Evolutionary conservation across 2,888 invertebrate genomes (phyloP).

Genomic region (Lycophotia porphyrea): DNA sequence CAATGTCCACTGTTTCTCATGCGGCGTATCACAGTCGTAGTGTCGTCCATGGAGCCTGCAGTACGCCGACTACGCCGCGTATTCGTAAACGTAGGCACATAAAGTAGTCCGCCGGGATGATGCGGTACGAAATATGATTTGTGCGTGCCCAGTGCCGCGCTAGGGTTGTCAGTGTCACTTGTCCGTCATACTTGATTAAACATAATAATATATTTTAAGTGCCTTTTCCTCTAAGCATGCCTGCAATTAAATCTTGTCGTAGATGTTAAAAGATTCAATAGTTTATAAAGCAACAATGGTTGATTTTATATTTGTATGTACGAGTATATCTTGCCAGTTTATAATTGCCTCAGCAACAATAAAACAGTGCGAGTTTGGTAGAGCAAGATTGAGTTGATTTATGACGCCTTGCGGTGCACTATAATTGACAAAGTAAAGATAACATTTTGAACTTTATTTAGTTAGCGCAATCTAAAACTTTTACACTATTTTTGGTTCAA

Average conservation of each 20-base stretch:
- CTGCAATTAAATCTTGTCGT: background rate
- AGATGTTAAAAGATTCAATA: background rate
- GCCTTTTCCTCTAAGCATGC: background rate
- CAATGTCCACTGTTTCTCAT: constrained; percentile 1
- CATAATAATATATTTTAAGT: background rate
- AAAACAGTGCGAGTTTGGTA: background rate
- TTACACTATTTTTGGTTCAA: background rate
- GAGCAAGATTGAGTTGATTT: background rate
- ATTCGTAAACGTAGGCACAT: constrained; percentile 36
- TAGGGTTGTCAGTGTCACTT: constrained; percentile 42
- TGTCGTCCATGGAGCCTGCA: constrained; percentile 12
- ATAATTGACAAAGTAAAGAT: background rate
- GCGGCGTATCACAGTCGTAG: constrained; percentile 6
- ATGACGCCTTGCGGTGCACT: background rate
- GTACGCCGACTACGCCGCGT: constrained; percentile 15
- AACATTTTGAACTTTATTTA: background rate
- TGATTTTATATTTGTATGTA: background rate
- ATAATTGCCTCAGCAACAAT: background rate
- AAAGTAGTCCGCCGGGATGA: constrained; percentile 41
- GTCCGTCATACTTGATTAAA: background rate
- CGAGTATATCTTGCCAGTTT: background rate
- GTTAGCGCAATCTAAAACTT: background rate
- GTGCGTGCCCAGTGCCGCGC: constrained; percentile 54
- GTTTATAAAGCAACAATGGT: background rate
- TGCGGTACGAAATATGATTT: constrained; percentile 63